A percentile compares a stretch with the other conserved stretches of the same genome.
Evolutionary conservation across 2,888 invertebrate species (phyloP).

Genomic region (Temnothorax unifasciatus): DNA sequence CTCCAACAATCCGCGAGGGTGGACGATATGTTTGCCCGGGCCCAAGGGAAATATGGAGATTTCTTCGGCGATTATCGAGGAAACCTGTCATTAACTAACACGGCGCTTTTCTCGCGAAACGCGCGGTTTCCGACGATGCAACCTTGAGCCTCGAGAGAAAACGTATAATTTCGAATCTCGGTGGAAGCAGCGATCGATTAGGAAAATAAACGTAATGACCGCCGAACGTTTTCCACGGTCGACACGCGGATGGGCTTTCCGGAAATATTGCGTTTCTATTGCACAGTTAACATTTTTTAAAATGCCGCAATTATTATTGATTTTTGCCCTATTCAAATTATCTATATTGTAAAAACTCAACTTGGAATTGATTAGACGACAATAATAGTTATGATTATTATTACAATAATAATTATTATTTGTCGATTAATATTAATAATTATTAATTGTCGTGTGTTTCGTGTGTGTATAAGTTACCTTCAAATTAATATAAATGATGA

Average conservation of each 20-base stretch:
- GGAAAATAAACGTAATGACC: conserved; percentile 35
- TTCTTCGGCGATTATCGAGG: conserved; percentile 1
- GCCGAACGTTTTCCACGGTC: conserved; percentile 17
- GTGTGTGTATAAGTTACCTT: too few relatives aligned
- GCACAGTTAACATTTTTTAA: background rate
- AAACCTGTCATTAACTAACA: conserved; percentile 41
- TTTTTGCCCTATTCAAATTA: background rate
- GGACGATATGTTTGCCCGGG: conserved; percentile 54
- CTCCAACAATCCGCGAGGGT: background rate
- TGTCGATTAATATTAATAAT: background rate
- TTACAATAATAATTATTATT: background rate
- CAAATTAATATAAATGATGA: background rate
- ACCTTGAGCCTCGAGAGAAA: conserved; percentile 7
- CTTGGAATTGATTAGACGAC: background rate
- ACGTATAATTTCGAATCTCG: conserved; percentile 48
- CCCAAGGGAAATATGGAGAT: conserved; percentile 21
- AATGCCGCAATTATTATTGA: background rate
- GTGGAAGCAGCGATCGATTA: conserved; percentile 17
- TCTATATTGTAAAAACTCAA: background rate
- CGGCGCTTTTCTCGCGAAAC: conserved; percentile 22
- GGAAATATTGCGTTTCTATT: background rate
- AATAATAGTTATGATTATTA: background rate
- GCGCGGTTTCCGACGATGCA: conserved; percentile 1
- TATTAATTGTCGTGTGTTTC: too few relatives aligned
- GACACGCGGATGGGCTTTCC: background rate